Evolutionary conservation across 2,113 vertebrate genomes (phyloP).

Genomic region (Meleagris gallopavo): DNA sequence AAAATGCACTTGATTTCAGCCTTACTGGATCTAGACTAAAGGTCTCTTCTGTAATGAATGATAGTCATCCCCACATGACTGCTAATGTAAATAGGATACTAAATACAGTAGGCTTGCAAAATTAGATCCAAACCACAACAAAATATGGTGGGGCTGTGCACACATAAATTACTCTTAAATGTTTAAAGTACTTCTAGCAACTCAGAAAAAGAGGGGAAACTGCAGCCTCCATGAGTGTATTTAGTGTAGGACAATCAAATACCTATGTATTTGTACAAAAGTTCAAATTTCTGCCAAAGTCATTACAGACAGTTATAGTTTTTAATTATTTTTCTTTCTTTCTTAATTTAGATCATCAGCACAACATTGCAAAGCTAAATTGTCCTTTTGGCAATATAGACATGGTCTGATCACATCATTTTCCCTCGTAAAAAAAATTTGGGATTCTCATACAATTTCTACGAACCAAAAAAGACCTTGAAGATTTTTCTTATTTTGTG

Average conservation of each 20-base stretch:
- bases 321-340: not conserved
- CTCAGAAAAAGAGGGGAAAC: not conserved
- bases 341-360: not conserved
- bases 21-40: not conserved
- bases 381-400: not conserved
- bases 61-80: not conserved
- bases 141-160: not conserved
- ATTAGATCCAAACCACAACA: not conserved
- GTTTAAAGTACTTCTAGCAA: not conserved
- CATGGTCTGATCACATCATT: not conserved
- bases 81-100: not conserved
- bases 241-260: not conserved
- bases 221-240: not conserved
- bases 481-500: not conserved
- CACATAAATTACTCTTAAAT: not conserved
- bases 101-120: not conserved
- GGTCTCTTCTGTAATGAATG: not conserved
- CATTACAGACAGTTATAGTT: not conserved
- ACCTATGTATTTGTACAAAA: not conserved
- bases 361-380: constrained; percentile 17
- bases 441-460: not conserved
- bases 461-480: not conserved
- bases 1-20: not conserved
- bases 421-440: not conserved
- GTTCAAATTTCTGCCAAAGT: not conserved